phyloP scores from a whole-genome alignment of 92 coral and sea anemone genomes.

The Epizoanthus ramosus region DNA sequence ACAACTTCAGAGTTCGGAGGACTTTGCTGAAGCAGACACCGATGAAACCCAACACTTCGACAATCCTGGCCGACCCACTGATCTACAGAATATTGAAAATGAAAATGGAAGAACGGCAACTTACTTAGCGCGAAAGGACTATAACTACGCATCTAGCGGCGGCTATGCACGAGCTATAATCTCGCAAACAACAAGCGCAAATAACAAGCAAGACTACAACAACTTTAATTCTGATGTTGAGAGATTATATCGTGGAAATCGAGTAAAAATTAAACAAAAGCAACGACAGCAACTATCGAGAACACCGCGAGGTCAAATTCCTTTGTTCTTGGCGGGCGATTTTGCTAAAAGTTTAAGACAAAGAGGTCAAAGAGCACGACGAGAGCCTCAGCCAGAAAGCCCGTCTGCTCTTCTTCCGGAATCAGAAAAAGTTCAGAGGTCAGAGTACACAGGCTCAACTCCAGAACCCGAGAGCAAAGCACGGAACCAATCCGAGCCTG shows the following conservation, averaged over 20 bases:
- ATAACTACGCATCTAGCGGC: background rate
- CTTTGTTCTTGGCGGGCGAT: background rate
- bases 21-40: too few species aligned
- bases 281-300: background rate
- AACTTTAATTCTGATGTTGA: background rate
- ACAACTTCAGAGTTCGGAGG: background rate
- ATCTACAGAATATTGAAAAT: background rate
- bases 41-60: background rate
- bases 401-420: background rate
- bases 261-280: background rate
- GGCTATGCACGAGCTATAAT: background rate
- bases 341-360: background rate
- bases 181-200: background rate
- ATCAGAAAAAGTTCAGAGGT: background rate
- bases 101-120: background rate
- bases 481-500: constrained; percentile 61
- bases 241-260: background rate
- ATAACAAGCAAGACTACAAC: background rate
- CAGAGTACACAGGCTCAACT: background rate
- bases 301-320: background rate
- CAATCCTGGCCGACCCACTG: background rate
- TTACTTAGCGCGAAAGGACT: background rate
- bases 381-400: constrained; percentile 10
- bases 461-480: constrained; percentile 36
- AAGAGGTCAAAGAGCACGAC: background rate